Percentiles rank a stretch among this genome's conserved stretches.
Evolutionary conservation across 2,888 invertebrate genomes (phyloP).

Genomic region (Metallyticus violacea): DNA sequence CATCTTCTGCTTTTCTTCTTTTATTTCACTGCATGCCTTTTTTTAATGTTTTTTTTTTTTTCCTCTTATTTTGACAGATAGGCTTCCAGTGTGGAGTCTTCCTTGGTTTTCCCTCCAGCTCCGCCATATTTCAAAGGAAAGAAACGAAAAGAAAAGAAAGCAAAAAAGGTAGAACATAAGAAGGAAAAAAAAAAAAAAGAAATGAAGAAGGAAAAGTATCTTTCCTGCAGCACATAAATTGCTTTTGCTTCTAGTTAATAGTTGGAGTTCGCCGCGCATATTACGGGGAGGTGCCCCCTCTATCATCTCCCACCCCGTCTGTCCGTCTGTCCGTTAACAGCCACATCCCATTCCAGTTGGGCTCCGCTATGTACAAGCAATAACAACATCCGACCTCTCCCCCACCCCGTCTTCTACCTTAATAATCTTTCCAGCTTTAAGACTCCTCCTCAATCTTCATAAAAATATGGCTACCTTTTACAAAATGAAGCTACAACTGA

Average conservation of each 20-base stretch:
- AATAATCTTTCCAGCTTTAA: not conserved
- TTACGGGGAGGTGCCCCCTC: constrained; percentile 19
- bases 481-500: not conserved
- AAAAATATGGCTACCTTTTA: not conserved
- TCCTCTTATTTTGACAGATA: constrained; percentile 22
- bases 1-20: not conserved
- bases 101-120: constrained; percentile 16
- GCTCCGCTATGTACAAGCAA: constrained; percentile 1
- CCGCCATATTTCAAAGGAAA: constrained; percentile 20
- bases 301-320: constrained; percentile 2
- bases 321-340: not conserved
- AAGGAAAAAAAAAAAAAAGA: constrained; percentile 2
- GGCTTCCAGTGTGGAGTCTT: not conserved
- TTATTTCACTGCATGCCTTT: not conserved
- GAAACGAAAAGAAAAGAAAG: constrained; percentile 11
- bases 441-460: constrained; percentile 7
- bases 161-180: constrained; percentile 8
- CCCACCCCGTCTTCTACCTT: not conserved
- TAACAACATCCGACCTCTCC: not conserved
- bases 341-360: not conserved
- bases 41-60: not conserved
- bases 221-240: constrained; percentile 29
- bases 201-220: not conserved
- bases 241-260: constrained; percentile 32
- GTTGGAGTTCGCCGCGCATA: constrained; percentile 19